Base-by-base conservation (phyloP, 2,888 invertebrate genomes). In the Julus scandinavius region DNA sequence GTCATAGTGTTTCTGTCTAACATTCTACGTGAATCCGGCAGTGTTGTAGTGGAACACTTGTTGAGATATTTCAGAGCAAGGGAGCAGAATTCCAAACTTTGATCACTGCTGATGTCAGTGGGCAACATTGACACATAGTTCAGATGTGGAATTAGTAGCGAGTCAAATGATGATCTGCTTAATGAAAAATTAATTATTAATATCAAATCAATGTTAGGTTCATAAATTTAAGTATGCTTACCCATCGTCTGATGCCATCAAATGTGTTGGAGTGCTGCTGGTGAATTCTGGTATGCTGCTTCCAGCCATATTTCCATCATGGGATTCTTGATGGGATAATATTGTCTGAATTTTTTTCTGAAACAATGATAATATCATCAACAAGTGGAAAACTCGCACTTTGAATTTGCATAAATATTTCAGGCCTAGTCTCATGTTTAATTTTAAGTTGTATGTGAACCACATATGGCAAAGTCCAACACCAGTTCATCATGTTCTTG, bases 11-110 rank as follows among this genome's bases (percentile, higher is more conserved):
- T 72, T 72, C 29, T 72, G 20, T 85, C 50, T 41, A 50, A 45
- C 40, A n/a, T 13, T 13, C n/a, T 85, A 9, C 85, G 41, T 1
- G 45, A 41, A 41, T 9, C 41, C 9, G 85, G n/a, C 3, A 7
- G 72, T 72, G 72, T 20, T 72, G 11, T 29, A 29, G 29, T 72
- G 29, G 72, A 72, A 11, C 72, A 72, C 29, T 49, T 85, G 54
- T 84, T 50, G 3, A 88, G 87, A 80, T 87, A 87, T 80, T 87
- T 87, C 15, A n/a, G 80, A n/a, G 87, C 80, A 17, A 87, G 20
- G 3, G 49, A 15, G n/a, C 49, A 15, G 45, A 87, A 80, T 0
- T 80, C 80, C 9, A 80, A 41, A 45, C 87, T 87, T 41, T 72
- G 63, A n/a, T 87, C 80, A 40, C 7, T 80, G 45, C 20, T 40